Evolutionary conservation across 23 tunicate species (phyloP).

Genomic region (Styela clava): DNA sequence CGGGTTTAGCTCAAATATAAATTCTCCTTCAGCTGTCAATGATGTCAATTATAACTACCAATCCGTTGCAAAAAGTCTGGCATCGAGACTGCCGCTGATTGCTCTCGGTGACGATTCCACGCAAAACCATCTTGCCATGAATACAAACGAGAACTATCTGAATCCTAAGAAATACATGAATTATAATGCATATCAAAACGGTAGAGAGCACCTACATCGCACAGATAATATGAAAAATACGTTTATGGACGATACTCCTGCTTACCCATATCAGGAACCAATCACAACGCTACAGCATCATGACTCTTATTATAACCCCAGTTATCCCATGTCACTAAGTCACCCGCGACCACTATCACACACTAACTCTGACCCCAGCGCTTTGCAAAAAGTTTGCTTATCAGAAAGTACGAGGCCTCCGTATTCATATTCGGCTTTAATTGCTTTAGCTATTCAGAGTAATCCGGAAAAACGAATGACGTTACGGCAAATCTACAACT

Average conservation of each 20-base stretch:
- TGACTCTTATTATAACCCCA: not conserved
- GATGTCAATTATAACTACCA: not conserved
- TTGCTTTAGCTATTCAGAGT: conserved; percentile 88
- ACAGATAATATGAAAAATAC: not conserved
- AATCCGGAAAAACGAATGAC: conserved; percentile 84
- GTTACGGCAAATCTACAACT: conserved; percentile 87
- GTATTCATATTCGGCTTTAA: conserved; percentile 92
- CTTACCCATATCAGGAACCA: not conserved
- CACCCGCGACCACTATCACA: not conserved
- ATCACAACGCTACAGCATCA: not conserved
- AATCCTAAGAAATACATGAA: not conserved
- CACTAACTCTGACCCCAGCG: not conserved
- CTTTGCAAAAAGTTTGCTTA: conserved; percentile 3
- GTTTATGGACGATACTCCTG: not conserved
- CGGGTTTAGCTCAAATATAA: not conserved
- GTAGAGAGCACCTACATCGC: not conserved
- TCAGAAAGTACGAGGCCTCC: conserved; percentile 72
- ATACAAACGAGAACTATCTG: not conserved
- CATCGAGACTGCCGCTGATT: conserved; percentile 5
- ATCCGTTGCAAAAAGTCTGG: not conserved
- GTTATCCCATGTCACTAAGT: not conserved
- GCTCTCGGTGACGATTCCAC: not conserved
- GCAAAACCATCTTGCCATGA: not conserved
- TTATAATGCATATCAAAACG: not conserved
- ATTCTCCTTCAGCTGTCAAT: not conserved